A percentile compares a stretch with the other conserved stretches of the same genome.
phyloP scores from a whole-genome alignment of 2,113 vertebrate species.

The Echinops telfairi region DNA sequence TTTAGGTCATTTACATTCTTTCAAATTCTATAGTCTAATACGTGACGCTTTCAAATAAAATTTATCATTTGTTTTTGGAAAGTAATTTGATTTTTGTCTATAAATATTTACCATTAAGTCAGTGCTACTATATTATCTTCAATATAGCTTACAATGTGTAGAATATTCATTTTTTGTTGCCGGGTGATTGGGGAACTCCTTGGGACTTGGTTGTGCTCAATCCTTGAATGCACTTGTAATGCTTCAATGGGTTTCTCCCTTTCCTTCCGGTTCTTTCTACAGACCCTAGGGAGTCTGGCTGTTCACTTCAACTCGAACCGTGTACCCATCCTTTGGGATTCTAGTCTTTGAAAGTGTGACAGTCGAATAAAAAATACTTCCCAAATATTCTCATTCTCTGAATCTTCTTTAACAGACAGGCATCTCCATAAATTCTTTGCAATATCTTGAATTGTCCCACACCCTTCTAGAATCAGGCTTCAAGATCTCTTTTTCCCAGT shows the following conservation, averaged over 20 bases:
- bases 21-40: constrained; percentile 19
- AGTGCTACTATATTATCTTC: neutral
- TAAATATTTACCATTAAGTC: neutral
- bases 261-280: neutral
- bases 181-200: neutral
- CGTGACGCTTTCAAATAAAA: constrained; percentile 45
- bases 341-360: neutral
- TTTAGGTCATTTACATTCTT: neutral
- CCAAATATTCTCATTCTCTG: neutral
- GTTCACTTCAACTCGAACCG: neutral
- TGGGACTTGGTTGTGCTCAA: neutral
- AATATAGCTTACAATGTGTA: neutral
- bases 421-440: neutral
- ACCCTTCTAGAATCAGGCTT: neutral
- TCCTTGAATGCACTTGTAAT: neutral
- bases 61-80: neutral
- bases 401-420: neutral
- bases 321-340: neutral
- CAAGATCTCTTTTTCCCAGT: neutral
- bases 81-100: constrained; percentile 38
- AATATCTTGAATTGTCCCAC: neutral
- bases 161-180: neutral
- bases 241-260: neutral
- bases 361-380: constrained; percentile 7
- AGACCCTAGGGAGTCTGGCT: neutral